These are phyloP conservation scores for Rostratula benghalensis DNA, from an alignment of 2,113 vertebrate species.

Conservation along the genomic window DNA sequence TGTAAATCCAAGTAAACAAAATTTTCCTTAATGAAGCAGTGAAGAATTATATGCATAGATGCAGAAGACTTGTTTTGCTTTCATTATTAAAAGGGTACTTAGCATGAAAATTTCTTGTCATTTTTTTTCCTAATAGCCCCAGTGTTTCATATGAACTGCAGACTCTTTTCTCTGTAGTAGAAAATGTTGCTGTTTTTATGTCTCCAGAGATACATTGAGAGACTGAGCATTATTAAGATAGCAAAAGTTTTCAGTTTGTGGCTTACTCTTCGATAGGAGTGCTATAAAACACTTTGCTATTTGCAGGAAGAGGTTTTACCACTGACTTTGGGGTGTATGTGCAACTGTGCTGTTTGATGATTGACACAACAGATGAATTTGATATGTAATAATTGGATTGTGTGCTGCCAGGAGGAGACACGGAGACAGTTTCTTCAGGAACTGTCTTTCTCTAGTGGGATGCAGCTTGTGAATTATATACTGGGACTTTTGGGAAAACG, in stretches of 20 bases:
- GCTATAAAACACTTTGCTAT: background rate
- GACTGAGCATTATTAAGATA: background rate
- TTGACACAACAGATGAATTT: background rate
- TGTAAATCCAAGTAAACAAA: constrained; percentile 34
- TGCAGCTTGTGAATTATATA: background rate
- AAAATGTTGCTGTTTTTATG: background rate
- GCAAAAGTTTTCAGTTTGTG: background rate
- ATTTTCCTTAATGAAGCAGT: constrained; percentile 2
- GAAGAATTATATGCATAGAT: background rate
- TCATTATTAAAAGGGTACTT: constrained; percentile 45
- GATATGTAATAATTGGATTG: background rate
- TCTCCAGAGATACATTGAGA: background rate
- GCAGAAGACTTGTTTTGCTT: background rate
- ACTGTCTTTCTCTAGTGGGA: background rate
- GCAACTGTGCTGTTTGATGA: background rate
- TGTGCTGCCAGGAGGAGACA: background rate
- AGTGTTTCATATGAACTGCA: background rate
- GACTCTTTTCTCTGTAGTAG: background rate
- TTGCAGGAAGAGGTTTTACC: background rate
- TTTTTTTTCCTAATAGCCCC: background rate
- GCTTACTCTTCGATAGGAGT: background rate
- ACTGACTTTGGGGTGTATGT: background rate
- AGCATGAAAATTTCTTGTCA: background rate
- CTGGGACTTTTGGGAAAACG: background rate
- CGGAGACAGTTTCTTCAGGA: background rate